Evolutionary conservation across 1,140 invertebrate species (phyloP), one percentile per base, ranked within the genome.

Genomic region (Artemia franciscana): DNA sequence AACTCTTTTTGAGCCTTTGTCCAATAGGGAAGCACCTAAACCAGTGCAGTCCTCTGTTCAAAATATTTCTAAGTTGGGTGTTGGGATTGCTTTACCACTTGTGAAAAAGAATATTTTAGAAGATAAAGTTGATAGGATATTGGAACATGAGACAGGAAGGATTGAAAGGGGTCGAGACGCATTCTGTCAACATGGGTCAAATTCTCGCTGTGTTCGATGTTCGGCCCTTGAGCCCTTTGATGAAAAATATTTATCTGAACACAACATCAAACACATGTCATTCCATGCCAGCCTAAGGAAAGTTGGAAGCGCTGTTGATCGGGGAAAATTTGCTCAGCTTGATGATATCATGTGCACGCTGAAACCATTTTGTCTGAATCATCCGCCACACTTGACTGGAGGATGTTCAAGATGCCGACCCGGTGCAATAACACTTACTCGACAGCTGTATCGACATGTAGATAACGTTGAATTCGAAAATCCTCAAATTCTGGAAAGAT

Each of bases 341-440:
- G 92, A 98, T 73, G 91, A 98, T 74, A 83, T 96, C 30, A 86
- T 82, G 65, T 94, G 88, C 75, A 84, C 84, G 69, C 90, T 98
- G 66, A 91, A 92, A 76, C 69, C 78, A 26, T 93, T 92, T 4
- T 99, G 96, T 73, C 84, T 84, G 69, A 89, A 92, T 70, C 96
- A 99, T 79, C 86, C 85, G 26, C 92, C 95, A 56, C 98, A 93
- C 90, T 96, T 95, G 51, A 85, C 86, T 74, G 95, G 93, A 64
- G 96, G 99, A 67, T 99, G 96, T 74, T 96, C 92, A 21, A 92
- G 94, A 76, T 99, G 96, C 76, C 93, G 98, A 73, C 96, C 96
- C 5, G 91, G 86, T 72, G 92, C 93, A 26, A 84, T 98, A 60
- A 98, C 94, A 4, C 78, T 99, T 4, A 95, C 91, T 76, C 80